Conservation (phyloP, 30 jellyfish, hydroid and myxozoan species). For the Aurelia aurita complex sp. Pacific region DNA sequence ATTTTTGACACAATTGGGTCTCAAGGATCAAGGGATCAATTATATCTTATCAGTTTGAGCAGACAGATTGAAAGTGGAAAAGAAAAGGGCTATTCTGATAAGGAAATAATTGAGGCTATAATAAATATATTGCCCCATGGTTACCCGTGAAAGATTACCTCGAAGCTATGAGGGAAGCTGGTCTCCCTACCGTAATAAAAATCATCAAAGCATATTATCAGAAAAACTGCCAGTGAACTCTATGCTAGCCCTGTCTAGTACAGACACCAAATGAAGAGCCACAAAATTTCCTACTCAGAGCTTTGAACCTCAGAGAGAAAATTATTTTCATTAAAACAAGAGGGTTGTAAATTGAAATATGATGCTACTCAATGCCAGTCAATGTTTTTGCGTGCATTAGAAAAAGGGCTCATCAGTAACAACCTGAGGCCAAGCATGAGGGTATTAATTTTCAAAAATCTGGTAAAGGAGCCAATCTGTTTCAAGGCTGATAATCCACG, state of each 20-base stretch:
- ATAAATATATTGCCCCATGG: conserved; percentile 28
- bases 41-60: too few relatives aligned
- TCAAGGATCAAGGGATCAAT: too few relatives aligned
- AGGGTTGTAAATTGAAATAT: conserved; percentile 25
- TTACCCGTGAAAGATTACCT: conserved; percentile 31
- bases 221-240: conserved; percentile 52
- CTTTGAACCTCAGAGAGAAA: conserved; percentile 35
- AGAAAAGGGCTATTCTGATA: conserved; percentile 27
- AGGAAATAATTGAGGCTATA: conserved; percentile 27
- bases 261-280: conserved; percentile 49
- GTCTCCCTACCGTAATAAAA: conserved; percentile 23
- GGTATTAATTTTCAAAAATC: neutral
- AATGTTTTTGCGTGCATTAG: conserved; percentile 34
- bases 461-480: too few relatives aligned
- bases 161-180: conserved; percentile 42
- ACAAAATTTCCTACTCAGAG: conserved; percentile 47
- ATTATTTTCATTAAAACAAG: conserved; percentile 22
- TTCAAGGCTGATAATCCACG: too few relatives aligned
- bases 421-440: conserved; percentile 24
- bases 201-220: conserved; percentile 44
- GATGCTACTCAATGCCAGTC: conserved; percentile 30
- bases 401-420: conserved; percentile 24
- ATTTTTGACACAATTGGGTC: too few relatives aligned
- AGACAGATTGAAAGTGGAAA: conserved; percentile 3
- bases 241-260: conserved; percentile 24